A percentile compares a stretch with the other conserved stretches of the same genome.
phyloP scores from a whole-genome alignment of 2,113 vertebrate species.

The Meriones unguiculatus region DNA sequence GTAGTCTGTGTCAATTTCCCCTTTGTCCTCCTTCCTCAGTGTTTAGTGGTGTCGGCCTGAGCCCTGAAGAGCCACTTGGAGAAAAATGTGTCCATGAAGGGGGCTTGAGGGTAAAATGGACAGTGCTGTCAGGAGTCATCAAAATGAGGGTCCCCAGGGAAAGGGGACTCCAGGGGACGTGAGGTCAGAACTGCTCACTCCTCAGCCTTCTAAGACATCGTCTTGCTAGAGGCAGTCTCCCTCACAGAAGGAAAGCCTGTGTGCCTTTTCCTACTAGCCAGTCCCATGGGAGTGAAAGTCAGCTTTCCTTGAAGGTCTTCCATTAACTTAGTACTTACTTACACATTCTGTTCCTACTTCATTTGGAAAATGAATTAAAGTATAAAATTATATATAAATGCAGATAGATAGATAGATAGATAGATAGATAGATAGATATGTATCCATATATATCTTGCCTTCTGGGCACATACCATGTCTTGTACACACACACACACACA shows the following conservation, averaged over 20 bases:
- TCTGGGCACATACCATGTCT: too few species aligned
- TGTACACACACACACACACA: too few species aligned
- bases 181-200: conserved; percentile 50
- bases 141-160: conserved; percentile 18
- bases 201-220: neutral
- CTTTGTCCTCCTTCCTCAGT: neutral
- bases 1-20: conserved; percentile 28
- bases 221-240: conserved; percentile 33
- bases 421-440: too few species aligned
- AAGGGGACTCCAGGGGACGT: neutral
- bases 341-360: too few species aligned
- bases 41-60: conserved; percentile 1
- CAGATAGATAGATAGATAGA: too few species aligned
- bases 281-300: neutral
- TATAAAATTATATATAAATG: too few species aligned
- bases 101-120: neutral
- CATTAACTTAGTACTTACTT: neutral
- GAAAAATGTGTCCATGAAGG: neutral
- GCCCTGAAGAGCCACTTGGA: neutral
- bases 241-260: neutral
- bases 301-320: neutral
- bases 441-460: too few species aligned
- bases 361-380: too few species aligned
- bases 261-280: neutral
- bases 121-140: neutral